phyloP scores from a whole-genome alignment of 2,888 invertebrate genomes.

The Melinaea menophilus region DNA sequence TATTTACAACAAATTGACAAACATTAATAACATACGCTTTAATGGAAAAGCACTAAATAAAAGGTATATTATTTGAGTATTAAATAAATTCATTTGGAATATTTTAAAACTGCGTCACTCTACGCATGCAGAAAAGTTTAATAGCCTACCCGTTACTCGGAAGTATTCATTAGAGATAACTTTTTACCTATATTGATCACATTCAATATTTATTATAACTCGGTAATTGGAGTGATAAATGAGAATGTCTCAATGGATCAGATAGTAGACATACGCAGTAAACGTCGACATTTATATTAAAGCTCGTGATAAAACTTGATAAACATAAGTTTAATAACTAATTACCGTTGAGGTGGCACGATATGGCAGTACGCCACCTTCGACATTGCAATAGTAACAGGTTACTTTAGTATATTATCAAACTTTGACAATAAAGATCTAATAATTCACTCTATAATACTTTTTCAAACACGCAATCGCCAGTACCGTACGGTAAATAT shows the following conservation, averaged over 20 bases:
- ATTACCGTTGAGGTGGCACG: conserved; percentile 42
- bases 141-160: background rate
- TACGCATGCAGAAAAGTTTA: background rate
- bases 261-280: conserved; percentile 16
- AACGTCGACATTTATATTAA: conserved; percentile 21
- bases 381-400: conserved; percentile 32
- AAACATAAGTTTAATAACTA: conserved; percentile 22
- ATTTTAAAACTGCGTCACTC: background rate
- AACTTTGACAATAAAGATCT: background rate
- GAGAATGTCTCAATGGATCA: background rate
- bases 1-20: conserved; percentile 35
- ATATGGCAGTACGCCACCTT: conserved; percentile 47
- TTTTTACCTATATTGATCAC: background rate
- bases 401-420: background rate
- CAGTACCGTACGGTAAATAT: background rate
- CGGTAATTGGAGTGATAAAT: background rate
- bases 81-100: conserved; percentile 17
- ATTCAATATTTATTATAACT: background rate
- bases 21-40: conserved; percentile 28
- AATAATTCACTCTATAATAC: conserved; percentile 1
- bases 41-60: background rate
- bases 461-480: background rate
- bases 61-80: conserved; percentile 15
- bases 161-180: background rate
- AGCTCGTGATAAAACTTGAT: conserved; percentile 23